These are phyloP conservation scores for Suillia variegata DNA, from an alignment of 2,888 invertebrate species.

Conservation along the genomic window DNA sequence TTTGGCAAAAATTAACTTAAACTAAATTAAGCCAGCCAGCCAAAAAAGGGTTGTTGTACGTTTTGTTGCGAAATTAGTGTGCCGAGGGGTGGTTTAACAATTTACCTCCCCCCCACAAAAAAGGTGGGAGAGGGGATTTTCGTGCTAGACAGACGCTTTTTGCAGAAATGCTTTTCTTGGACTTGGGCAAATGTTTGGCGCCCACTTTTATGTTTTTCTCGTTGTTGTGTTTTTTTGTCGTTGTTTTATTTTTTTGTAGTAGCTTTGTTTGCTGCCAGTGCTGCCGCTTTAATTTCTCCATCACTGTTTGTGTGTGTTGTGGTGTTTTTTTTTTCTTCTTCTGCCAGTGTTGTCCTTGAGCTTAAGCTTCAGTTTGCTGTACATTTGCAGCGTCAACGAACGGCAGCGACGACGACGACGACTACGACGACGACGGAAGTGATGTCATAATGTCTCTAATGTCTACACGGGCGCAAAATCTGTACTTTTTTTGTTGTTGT, in stretches of 20 bases:
- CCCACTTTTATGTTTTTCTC: neutral
- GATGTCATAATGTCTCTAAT: constrained; percentile 19
- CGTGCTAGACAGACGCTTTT: neutral
- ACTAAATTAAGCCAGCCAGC: constrained; percentile 6
- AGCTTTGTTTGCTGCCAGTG: neutral
- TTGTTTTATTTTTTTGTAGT: too few species aligned
- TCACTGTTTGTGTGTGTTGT: neutral
- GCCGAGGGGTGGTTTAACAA: neutral
- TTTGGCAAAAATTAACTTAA: constrained; percentile 6
- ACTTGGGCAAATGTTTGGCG: neutral
- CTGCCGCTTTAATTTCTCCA: neutral
- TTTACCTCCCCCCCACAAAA: neutral
- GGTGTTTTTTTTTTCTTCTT: neutral
- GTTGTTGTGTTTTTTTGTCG: constrained; percentile 1
- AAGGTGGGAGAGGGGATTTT: neutral
- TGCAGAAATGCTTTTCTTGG: neutral
- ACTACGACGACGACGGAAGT: constrained; percentile 9
- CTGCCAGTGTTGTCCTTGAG: constrained; percentile 18
- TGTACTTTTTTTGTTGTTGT: neutral
- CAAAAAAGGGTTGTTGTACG: constrained; percentile 5
- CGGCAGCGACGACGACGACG: neutral
- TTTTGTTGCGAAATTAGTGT: constrained; percentile 6
- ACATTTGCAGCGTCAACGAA: neutral
- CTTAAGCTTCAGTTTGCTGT: constrained; percentile 5
- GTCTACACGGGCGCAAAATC: constrained; percentile 6